Percentiles rank a stretch among this genome's conserved stretches.
Conservation (phyloP, 2,113 vertebrate species). For the Semicossyphus pulcher region DNA sequence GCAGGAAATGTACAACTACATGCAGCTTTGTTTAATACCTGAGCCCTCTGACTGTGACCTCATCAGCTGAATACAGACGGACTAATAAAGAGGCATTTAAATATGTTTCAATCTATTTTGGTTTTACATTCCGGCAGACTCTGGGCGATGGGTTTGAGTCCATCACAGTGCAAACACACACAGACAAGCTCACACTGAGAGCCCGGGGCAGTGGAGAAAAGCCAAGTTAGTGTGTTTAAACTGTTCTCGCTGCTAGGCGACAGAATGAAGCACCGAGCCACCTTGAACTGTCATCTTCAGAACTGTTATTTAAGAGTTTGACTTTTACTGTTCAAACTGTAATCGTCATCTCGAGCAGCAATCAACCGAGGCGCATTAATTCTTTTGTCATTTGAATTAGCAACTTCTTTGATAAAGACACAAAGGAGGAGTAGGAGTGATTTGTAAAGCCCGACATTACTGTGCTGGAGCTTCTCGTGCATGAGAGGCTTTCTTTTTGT, state of each 20-base stretch:
- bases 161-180: background rate
- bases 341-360: background rate
- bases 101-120: background rate
- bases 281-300: background rate
- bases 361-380: background rate
- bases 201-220: background rate
- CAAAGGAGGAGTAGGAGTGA: too few relatives aligned
- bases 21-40: background rate
- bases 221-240: background rate
- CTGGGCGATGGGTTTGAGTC: background rate
- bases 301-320: background rate
- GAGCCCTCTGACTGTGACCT: background rate
- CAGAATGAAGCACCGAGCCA: background rate
- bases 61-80: constrained; percentile 10
- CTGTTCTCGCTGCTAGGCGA: background rate
- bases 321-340: background rate
- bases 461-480: background rate
- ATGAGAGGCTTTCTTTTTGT: too few relatives aligned
- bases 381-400: background rate
- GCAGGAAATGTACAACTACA: constrained; percentile 16
- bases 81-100: background rate
- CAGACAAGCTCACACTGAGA: background rate
- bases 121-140: background rate
- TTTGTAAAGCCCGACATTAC: too few relatives aligned
- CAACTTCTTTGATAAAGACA: background rate